A percentile compares a stretch with the other conserved stretches of the same genome.
phyloP scores from a whole-genome alignment of 2,797 vertebrate genomes.

The Caiman crocodilus region DNA sequence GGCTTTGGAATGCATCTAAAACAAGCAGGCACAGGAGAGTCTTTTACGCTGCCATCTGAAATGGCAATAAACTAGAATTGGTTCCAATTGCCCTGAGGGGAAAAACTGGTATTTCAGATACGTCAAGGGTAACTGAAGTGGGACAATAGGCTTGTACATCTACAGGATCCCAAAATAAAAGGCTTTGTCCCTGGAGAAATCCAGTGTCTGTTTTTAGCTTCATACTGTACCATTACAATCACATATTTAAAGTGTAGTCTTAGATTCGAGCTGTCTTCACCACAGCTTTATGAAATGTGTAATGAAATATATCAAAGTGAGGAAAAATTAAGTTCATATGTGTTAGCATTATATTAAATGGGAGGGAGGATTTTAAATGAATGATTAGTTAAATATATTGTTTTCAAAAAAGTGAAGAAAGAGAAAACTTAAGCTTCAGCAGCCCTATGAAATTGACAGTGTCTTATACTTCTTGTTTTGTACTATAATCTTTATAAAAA shows the following conservation, averaged over 20 bases:
- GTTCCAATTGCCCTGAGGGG: too few relatives aligned
- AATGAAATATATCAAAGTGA: neutral
- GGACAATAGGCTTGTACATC: neutral
- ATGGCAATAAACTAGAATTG: too few relatives aligned
- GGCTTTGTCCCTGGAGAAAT: too few relatives aligned
- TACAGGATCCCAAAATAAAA: too few relatives aligned
- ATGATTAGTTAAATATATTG: neutral
- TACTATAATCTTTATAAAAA: neutral
- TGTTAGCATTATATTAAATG: neutral
- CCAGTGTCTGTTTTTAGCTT: neutral
- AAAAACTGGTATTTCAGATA: too few relatives aligned
- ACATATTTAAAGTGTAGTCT: neutral
- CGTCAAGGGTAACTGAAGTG: too few relatives aligned
- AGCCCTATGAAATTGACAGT: neutral
- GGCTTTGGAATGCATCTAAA: too few relatives aligned
- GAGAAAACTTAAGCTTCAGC: neutral
- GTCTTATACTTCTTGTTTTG: neutral
- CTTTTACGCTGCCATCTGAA: too few relatives aligned
- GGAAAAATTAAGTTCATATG: neutral
- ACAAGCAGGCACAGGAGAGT: too few relatives aligned
- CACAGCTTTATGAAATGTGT: neutral
- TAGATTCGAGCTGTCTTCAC: neutral
- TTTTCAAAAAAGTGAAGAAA: neutral
- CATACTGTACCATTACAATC: neutral
- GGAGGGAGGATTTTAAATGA: neutral